Evolutionary conservation across 2,888 invertebrate species (phyloP).

Genomic region (Synergus japonicus): DNA sequence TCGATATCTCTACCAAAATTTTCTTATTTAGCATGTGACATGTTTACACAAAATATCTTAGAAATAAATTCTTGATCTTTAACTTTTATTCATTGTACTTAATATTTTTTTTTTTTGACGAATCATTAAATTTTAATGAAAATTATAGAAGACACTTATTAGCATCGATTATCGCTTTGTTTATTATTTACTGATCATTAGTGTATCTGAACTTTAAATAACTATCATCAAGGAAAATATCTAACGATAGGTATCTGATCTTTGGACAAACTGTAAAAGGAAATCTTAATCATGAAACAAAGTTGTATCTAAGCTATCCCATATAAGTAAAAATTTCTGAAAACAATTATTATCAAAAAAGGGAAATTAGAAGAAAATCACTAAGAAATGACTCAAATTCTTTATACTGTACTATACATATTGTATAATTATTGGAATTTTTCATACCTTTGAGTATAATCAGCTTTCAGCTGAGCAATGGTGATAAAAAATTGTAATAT

Average conservation of each 20-base stretch:
- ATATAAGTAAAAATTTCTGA: neutral
- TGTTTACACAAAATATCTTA: neutral
- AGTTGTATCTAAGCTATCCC: no score
- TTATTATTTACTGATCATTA: neutral
- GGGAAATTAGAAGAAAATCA: neutral
- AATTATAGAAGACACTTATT: neutral
- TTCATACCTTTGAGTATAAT: constrained; percentile 8
- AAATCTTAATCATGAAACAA: no score
- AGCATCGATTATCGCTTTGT: neutral
- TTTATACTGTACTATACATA: neutral
- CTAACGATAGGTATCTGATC: neutral
- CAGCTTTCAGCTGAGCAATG: neutral
- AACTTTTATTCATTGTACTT: neutral
- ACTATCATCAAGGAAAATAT: no score
- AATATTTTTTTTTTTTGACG: no score
- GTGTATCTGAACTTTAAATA: no score
- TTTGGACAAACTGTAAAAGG: neutral
- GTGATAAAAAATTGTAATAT: neutral
- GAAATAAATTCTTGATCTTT: neutral
- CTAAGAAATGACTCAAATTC: neutral
- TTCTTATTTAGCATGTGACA: neutral
- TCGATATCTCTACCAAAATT: neutral
- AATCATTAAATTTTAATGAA: neutral
- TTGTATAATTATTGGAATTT: neutral
- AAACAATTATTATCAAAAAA: neutral